phyloP scores from a whole-genome alignment of 2,113 vertebrate species.

The Spermophilus dauricus region DNA sequence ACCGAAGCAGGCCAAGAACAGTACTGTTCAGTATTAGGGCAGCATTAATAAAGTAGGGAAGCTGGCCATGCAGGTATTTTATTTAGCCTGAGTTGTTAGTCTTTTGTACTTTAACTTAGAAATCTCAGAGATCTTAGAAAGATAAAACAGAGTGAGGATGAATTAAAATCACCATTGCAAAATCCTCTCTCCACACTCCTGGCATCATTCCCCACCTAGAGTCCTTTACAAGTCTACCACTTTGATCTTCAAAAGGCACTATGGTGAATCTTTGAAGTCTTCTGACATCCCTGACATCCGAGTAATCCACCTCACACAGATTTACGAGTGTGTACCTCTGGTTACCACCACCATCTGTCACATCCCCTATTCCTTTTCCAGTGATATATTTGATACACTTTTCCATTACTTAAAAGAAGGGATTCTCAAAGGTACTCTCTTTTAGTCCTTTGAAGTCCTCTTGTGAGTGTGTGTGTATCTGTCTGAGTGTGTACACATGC shows the following conservation, averaged over 20 bases:
- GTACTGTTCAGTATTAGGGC: neutral
- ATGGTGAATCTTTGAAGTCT: slow-evolving; percentile 51
- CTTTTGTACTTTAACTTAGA: neutral
- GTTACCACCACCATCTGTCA: neutral
- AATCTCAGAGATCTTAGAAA: neutral
- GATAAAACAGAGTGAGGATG: slow-evolving; percentile 4
- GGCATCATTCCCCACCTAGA: neutral
- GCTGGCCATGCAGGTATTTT: neutral
- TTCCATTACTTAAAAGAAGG: neutral
- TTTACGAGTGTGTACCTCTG: slow-evolving; percentile 32
- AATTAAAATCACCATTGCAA: neutral
- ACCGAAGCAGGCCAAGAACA: neutral
- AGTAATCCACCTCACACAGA: slow-evolving; percentile 32
- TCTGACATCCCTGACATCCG: slow-evolving; percentile 27
- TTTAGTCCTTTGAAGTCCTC: neutral
- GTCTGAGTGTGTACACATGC: neutral
- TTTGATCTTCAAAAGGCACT: slow-evolving; percentile 68
- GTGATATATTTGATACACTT: neutral
- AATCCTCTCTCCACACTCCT: neutral
- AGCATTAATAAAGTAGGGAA: neutral
- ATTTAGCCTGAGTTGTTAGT: neutral
- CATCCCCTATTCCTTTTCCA: neutral
- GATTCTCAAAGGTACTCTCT: neutral
- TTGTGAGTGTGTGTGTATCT: neutral
- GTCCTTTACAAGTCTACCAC: neutral